phyloP scores from a whole-genome alignment of 2,888 invertebrate genomes.

The Drosophila barbarae region DNA sequence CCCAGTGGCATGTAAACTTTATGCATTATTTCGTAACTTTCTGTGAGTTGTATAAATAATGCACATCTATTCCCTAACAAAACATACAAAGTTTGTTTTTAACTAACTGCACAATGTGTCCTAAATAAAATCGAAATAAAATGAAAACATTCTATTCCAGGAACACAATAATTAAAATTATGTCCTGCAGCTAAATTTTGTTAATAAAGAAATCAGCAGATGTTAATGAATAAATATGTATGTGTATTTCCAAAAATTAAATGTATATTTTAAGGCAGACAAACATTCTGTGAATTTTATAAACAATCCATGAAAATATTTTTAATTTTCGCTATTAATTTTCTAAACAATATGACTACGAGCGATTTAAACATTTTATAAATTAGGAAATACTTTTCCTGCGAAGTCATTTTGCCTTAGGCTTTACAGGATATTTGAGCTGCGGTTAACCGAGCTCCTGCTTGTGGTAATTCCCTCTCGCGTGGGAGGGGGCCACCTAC shows the following conservation, averaged over 20 bases:
- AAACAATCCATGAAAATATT: background rate
- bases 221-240: background rate
- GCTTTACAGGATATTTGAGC: conserved; percentile 9
- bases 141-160: background rate
- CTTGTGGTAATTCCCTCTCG: background rate
- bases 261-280: background rate
- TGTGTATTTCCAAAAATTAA: background rate
- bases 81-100: background rate
- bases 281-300: background rate
- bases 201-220: background rate
- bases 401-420: conserved; percentile 1
- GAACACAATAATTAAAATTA: background rate
- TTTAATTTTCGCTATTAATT: background rate
- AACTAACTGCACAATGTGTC: background rate
- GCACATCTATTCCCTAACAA: background rate
- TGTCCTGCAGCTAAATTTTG: too few relatives aligned
- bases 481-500: background rate
- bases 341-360: background rate
- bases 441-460: conserved; percentile 14
- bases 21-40: background rate
- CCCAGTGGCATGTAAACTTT: background rate
- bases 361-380: background rate
- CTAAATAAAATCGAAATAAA: too few relatives aligned
- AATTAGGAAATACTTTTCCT: background rate
- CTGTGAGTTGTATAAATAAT: background rate